Conservation (phyloP, 2,888 invertebrate species). For the Apocheima hispidaria region DNA sequence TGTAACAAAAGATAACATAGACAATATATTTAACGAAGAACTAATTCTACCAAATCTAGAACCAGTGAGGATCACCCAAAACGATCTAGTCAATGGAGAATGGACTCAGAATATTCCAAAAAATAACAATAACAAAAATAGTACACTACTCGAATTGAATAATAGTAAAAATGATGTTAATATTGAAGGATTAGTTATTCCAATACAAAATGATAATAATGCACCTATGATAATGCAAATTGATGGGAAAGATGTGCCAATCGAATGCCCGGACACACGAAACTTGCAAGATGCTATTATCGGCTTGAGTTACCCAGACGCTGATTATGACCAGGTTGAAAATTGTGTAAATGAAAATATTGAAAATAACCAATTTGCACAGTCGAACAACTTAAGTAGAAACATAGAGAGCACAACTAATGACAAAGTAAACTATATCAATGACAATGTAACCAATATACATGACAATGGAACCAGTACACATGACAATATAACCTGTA, state of each 20-base stretch:
- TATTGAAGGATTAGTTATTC: constrained; percentile 1
- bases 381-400: not conserved
- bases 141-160: constrained; percentile 13
- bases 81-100: constrained; percentile 26
- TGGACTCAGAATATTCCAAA: constrained; percentile 20
- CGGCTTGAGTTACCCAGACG: not conserved
- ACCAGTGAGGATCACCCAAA: constrained; percentile 25
- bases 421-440: constrained; percentile 8
- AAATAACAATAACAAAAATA: not conserved
- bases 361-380: constrained; percentile 12
- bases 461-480: not conserved
- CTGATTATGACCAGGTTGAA: constrained; percentile 4
- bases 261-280: not conserved
- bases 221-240: not conserved
- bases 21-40: constrained; percentile 26
- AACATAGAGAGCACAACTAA: not conserved
- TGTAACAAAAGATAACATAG: constrained; percentile 29
- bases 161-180: constrained; percentile 11
- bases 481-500: not conserved
- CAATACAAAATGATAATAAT: not conserved
- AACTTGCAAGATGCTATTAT: constrained; percentile 7
- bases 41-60: constrained; percentile 18
- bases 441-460: not conserved
- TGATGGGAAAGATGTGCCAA: not conserved
- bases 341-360: constrained; percentile 11